These are phyloP conservation scores for Eupithecia subfuscata DNA, from an alignment of 2,888 invertebrate genomes.

Conservation along the genomic window DNA sequence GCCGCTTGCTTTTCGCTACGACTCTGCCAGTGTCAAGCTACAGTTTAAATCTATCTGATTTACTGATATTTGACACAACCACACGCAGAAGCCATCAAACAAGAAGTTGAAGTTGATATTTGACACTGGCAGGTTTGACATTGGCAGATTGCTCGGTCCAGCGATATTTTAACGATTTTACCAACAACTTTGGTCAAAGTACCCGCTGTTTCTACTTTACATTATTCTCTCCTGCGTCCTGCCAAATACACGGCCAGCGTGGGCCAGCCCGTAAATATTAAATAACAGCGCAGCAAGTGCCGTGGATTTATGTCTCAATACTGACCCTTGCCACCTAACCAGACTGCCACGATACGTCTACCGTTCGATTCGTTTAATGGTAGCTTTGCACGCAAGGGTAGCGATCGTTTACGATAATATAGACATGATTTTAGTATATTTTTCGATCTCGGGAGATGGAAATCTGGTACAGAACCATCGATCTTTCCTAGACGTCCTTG, in stretches of 20 bases:
- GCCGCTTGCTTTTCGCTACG: too few relatives aligned
- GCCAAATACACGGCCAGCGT: constrained; percentile 32
- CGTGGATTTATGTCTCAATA: constrained; percentile 77
- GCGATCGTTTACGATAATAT: not conserved
- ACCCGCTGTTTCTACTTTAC: not conserved
- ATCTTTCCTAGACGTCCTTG: too few relatives aligned
- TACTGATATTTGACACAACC: too few relatives aligned
- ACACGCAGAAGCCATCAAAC: too few relatives aligned
- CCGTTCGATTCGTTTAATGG: constrained; percentile 61
- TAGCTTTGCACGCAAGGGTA: constrained; percentile 56
- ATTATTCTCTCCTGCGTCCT: not conserved
- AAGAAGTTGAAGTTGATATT: too few relatives aligned
- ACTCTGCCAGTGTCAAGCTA: too few relatives aligned
- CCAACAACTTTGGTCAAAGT: not conserved
- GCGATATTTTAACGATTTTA: not conserved
- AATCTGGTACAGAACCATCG: too few relatives aligned
- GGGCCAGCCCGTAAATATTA: constrained; percentile 64
- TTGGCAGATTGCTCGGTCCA: not conserved
- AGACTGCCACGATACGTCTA: constrained; percentile 44
- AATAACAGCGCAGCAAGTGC: constrained; percentile 65
- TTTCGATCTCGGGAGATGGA: not conserved
- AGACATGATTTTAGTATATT: not conserved
- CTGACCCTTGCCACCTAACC: constrained; percentile 62
- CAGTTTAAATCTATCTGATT: not conserved
- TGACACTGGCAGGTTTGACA: not conserved